Conservation (phyloP, 2,797 vertebrate species). For the Merluccius polli region DNA sequence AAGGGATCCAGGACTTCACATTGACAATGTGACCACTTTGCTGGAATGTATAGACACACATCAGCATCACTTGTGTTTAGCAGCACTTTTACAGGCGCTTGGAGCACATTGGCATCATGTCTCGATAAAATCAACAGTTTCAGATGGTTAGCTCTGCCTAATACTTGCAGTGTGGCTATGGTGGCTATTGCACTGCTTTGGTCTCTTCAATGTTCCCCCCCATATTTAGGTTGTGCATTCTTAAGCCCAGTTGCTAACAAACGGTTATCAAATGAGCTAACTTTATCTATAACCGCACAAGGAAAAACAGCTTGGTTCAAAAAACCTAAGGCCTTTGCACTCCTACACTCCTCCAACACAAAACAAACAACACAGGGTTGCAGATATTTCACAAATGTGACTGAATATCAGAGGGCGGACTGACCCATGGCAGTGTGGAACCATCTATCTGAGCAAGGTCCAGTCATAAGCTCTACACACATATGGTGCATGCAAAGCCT, state of each 20-base stretch:
- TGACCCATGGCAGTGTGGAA: neutral
- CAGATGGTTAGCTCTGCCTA: neutral
- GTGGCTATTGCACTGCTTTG: neutral
- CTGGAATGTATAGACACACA: neutral
- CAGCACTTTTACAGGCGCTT: neutral
- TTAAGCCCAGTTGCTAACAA: neutral
- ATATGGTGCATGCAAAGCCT: no score
- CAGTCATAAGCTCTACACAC: neutral
- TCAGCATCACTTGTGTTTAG: neutral
- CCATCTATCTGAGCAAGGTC: neutral
- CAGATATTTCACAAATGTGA: neutral
- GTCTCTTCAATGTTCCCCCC: neutral
- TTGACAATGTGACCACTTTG: neutral
- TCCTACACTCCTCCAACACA: neutral
- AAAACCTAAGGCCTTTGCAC: neutral
- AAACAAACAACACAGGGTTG: neutral
- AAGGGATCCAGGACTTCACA: neutral
- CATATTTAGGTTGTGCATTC: neutral
- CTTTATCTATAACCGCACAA: neutral
- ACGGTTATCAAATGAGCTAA: neutral
- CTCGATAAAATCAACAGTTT: neutral
- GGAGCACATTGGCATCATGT: neutral
- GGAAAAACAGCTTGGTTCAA: neutral
- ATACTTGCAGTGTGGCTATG: neutral
- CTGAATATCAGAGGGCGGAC: neutral